Base-by-base conservation (phyloP, 2,888 invertebrate genomes). In the Sabatieria punctata region DNA sequence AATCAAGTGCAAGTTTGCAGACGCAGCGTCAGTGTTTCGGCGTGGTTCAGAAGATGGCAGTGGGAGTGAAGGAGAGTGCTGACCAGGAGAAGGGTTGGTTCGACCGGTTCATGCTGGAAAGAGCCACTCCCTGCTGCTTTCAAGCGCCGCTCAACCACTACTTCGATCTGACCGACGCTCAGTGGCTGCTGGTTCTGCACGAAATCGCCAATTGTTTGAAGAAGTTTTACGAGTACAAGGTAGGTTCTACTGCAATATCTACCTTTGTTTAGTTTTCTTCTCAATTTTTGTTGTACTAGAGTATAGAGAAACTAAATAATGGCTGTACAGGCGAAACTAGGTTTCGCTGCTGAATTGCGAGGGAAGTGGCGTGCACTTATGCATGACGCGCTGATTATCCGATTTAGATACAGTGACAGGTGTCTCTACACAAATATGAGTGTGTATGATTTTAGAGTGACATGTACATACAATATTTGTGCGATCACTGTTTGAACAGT, bases 101-200 rank as follows among this genome's bases (percentile, higher is more conserved):
- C 15, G 6, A 8, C 11, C 4, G n/a, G 4, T 42, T 42, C 21
- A 13, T 27, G 11, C 19, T 15, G 6, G 11, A 8, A 4, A 26
- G 22, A 30, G 22, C 22, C 11, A 19, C 30, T 30, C 73, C 73
- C 21, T 71, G 72, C 4, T 74, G 73, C 54, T 71, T 74, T 55
- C 52, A 70, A 55, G 72, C 71, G 15, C 73, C 73, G 1, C 55
- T 72, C 53, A 71, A 70, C 57, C 64, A 66, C 13, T 64, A 67
- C 13, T 73, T 73, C 59, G 72, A 74, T 56, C 59, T 73, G 33
- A 57, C 59, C 39, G 74, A 74, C 61, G 73, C 69, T 27, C 73
- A 73, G 55, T 70, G 8, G 37, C 54, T 57, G 19, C 52, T 65
- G 50, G 66, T 64, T 21, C 54, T 67, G 18, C 57, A 57, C 41